Base-by-base conservation (phyloP, 2,888 invertebrate species). In the Aethes cnicana region DNA sequence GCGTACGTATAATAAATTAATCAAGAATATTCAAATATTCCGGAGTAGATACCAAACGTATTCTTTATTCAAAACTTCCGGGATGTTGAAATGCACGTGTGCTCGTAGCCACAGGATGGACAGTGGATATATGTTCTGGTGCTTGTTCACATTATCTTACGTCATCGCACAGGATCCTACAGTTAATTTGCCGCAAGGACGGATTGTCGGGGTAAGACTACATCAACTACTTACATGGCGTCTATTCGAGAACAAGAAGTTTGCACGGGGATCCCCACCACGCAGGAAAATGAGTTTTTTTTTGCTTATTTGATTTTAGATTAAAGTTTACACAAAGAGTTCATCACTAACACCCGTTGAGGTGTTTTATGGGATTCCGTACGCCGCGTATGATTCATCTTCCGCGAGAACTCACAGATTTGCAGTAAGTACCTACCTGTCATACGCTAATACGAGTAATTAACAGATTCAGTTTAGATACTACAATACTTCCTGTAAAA, bases 351-450 rank as follows among this genome's bases (percentile, higher is more conserved):
- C 83, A 39, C 91, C 92, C 0, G 91, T 94, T 3, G 93, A 93
- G 77, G 93, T 93, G 42, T 95, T 92, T 77, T 89, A 93, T 61
- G 95, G 96, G 11, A 92, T 97, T 54, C 97, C 96, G 0, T 97
- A 95, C 69, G 96, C 96, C 17, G 91, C 92, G 12, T 37, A 50
- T 30, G 50, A 50, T 30, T 23, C 36, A 57, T 92, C 96, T 8
- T 96, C 96, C 0, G 71, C 93, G 39, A 95, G 93, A n/a, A 83
- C 91, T 60, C 84, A 93, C 41, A 90, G 97, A 71, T 97, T 97
- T 88, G 90, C 93, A 68, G 95, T 94, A 74, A 60, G 83, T 52
- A 32, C 6, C 6, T 30, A 28, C 3, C 1, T 9, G 18, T 18
- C 9, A 9, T 7, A 25, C 12, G 18, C 23, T 17, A 33, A 18